Conservation (phyloP, 2,113 vertebrate species). For the Phrynocephalus versicolor region DNA sequence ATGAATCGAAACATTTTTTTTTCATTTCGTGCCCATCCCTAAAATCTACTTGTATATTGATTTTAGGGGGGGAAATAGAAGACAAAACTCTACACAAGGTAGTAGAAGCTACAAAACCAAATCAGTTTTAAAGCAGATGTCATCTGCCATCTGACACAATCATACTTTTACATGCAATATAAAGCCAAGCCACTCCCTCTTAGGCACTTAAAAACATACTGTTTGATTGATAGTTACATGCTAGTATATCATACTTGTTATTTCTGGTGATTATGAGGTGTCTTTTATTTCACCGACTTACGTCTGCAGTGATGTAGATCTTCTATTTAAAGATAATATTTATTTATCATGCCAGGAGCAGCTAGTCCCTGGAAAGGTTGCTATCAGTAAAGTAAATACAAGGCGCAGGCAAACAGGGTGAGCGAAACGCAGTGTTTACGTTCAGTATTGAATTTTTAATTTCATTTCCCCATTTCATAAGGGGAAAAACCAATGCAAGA, state of each 20-base stretch:
- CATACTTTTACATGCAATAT: background rate
- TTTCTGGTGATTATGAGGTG: slow-evolving; percentile 49
- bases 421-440: slow-evolving; percentile 54
- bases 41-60: accelerated
- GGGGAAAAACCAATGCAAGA: slow-evolving; percentile 46
- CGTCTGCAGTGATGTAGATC: slow-evolving; percentile 56
- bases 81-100: background rate
- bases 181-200: background rate
- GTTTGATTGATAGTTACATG: slow-evolving; percentile 29
- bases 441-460: slow-evolving; percentile 64
- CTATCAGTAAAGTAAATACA: slow-evolving; percentile 57
- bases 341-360: slow-evolving; percentile 59
- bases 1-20: too few relatives aligned
- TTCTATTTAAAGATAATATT: slow-evolving; percentile 65
- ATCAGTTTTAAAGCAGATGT: background rate
- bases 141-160: background rate
- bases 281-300: slow-evolving; percentile 41
- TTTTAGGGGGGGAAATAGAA: background rate
- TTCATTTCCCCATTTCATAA: slow-evolving; percentile 64
- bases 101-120: background rate
- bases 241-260: slow-evolving; percentile 44
- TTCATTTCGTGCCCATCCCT: too few relatives aligned
- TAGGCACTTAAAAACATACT: accelerated
- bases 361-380: slow-evolving; percentile 59
- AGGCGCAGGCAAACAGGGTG: slow-evolving; percentile 48